Conservation (phyloP, 2,113 vertebrate genomes). For the Colaptes auratus region DNA sequence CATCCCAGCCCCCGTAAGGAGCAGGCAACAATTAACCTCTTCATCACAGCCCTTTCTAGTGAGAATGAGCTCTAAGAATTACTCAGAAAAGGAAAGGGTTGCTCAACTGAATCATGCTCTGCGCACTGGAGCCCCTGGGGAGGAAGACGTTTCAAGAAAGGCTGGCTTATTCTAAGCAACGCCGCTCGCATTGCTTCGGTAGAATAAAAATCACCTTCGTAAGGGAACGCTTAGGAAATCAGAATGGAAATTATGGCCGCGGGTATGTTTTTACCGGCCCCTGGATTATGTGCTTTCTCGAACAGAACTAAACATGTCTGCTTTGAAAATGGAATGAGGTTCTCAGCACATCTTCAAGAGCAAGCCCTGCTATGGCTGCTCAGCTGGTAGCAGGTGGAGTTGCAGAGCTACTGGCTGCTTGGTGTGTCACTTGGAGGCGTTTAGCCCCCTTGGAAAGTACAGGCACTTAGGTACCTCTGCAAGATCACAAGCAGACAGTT, state of each 20-base stretch:
- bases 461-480: not conserved
- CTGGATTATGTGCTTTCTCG: not conserved
- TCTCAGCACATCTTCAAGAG: not conserved
- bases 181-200: accelerated
- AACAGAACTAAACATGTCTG: constrained; percentile 17
- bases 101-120: not conserved
- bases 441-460: not conserved
- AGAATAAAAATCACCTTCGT: not conserved
- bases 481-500: not conserved
- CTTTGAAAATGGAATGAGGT: constrained; percentile 2
- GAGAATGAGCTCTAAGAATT: not conserved
- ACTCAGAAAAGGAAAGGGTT: not conserved
- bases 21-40: not conserved
- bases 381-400: constrained; percentile 33
- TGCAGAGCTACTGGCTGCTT: not conserved
- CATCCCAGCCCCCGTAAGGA: not conserved
- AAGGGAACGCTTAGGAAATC: not conserved
- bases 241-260: not conserved
- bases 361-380: constrained; percentile 32
- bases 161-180: not conserved
- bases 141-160: constrained; percentile 62
- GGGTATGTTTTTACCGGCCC: not conserved
- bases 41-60: not conserved
- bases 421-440: not conserved
- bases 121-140: not conserved